Evolutionary conservation across 30 jellyfish, hydroid and myxozoan species (phyloP).

Genomic region (Morbakka virulenta): DNA sequence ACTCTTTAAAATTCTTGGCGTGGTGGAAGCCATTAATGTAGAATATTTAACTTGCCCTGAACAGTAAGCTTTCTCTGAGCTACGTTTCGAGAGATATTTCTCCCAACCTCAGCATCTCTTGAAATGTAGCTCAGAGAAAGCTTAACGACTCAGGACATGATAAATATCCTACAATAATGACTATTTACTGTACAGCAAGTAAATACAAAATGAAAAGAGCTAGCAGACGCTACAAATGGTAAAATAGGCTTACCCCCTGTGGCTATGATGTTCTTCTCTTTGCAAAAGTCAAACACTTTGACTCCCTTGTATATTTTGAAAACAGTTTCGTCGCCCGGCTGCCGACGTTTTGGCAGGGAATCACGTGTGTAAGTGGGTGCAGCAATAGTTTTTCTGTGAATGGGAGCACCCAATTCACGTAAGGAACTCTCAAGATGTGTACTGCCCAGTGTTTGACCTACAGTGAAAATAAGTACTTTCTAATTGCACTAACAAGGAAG

Average conservation of each 20-base stretch:
- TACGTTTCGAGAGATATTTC: no score
- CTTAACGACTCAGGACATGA: no score
- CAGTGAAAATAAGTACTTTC: background rate
- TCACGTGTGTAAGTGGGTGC: slow-evolving; percentile 52
- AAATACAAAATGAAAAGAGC: background rate
- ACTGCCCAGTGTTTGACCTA: slow-evolving; percentile 86
- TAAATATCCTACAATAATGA: no score
- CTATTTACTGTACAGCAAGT: background rate
- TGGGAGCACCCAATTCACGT: slow-evolving; percentile 43
- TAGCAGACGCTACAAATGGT: background rate
- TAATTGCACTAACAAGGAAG: background rate
- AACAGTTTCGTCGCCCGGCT: slow-evolving; percentile 82
- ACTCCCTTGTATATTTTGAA: slow-evolving; percentile 89
- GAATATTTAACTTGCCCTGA: no score
- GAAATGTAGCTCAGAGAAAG: no score
- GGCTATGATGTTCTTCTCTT: slow-evolving; percentile 75
- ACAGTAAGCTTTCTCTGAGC: no score
- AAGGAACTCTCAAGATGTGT: slow-evolving; percentile 69
- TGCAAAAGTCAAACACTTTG: slow-evolving; percentile 83
- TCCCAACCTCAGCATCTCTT: no score
- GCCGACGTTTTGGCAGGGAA: slow-evolving; percentile 54
- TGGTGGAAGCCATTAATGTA: no score
- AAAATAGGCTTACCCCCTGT: slow-evolving; percentile 79
- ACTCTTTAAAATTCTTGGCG: no score
- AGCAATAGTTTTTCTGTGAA: slow-evolving; percentile 38